Evolutionary conservation across 2,113 vertebrate species (phyloP).

Genomic region (Chionomys nivalis): DNA sequence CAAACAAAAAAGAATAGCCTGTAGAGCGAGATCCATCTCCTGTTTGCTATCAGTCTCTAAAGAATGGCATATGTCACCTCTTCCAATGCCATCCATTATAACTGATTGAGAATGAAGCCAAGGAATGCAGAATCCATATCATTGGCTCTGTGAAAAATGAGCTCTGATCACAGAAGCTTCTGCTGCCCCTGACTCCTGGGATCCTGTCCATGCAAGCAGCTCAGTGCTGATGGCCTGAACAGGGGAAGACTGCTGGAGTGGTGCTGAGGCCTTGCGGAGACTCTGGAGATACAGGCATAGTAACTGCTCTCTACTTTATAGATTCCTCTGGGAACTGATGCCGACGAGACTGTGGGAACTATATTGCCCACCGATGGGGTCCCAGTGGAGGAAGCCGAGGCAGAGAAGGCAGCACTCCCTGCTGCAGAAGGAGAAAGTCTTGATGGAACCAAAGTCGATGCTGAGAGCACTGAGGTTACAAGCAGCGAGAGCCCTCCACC

Average conservation of each 20-base stretch:
- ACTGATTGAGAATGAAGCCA: background rate
- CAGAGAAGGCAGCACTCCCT: constrained; percentile 15
- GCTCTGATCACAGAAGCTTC: background rate
- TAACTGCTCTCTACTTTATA: constrained; percentile 61
- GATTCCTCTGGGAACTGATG: constrained; percentile 66
- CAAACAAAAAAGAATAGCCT: background rate
- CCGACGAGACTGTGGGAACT: constrained; percentile 52
- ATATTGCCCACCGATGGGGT: constrained; percentile 14
- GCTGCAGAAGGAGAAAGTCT: background rate
- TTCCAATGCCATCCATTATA: background rate
- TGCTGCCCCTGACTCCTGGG: background rate
- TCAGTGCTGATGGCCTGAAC: background rate
- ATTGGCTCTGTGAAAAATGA: background rate
- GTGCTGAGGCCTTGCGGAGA: fast-evolving
- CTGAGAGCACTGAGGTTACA: constrained; percentile 62
- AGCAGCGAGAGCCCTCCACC: constrained; percentile 78
- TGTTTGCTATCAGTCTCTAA: background rate
- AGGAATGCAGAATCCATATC: background rate
- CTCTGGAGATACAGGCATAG: background rate
- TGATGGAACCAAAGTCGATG: constrained; percentile 37
- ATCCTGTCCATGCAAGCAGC: background rate
- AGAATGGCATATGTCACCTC: background rate
- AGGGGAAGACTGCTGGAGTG: too few species aligned
- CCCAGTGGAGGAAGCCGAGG: constrained; percentile 3
- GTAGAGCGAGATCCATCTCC: background rate